These are phyloP conservation scores for Ranitomeya variabilis DNA, from an alignment of 2,113 vertebrate species.

Conservation along the genomic window DNA sequence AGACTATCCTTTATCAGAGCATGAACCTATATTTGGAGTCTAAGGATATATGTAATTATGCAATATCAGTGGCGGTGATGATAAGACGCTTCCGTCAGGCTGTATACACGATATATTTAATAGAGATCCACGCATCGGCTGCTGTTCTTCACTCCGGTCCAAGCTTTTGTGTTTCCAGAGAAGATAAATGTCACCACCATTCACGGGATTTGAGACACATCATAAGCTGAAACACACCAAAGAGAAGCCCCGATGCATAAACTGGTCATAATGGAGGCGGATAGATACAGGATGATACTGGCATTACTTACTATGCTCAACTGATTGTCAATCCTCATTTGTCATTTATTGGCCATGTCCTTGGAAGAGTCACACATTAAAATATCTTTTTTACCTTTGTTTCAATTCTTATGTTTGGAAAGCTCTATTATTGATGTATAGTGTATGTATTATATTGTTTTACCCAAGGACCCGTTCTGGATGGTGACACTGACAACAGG, in stretches of 20 bases:
- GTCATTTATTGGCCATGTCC: conserved; percentile 22
- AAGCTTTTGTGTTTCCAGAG: conserved; percentile 7
- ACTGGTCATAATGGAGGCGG: conserved; percentile 1
- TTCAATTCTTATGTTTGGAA: neutral
- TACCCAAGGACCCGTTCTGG: too few relatives aligned
- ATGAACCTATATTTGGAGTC: conserved; percentile 40
- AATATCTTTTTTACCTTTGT: conserved; percentile 23
- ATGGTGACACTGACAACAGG: too few relatives aligned
- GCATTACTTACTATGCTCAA: conserved; percentile 21
- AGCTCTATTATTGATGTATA: neutral
- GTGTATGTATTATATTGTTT: neutral
- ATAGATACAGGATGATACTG: neutral
- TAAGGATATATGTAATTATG: conserved; percentile 47
- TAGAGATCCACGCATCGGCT: neutral
- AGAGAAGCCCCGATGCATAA: conserved; percentile 41
- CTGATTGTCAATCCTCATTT: conserved; percentile 5
- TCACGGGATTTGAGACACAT: neutral
- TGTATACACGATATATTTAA: conserved; percentile 16
- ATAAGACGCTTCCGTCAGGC: neutral
- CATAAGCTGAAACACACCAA: conserved; percentile 34
- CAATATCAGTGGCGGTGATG: conserved; percentile 14
- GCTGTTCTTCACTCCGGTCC: neutral
- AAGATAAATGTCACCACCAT: neutral
- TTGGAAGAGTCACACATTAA: conserved; percentile 4
- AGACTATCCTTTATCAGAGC: conserved; percentile 32